Conservation (phyloP, 2,113 vertebrate species). For the Emydura subglobosa region DNA sequence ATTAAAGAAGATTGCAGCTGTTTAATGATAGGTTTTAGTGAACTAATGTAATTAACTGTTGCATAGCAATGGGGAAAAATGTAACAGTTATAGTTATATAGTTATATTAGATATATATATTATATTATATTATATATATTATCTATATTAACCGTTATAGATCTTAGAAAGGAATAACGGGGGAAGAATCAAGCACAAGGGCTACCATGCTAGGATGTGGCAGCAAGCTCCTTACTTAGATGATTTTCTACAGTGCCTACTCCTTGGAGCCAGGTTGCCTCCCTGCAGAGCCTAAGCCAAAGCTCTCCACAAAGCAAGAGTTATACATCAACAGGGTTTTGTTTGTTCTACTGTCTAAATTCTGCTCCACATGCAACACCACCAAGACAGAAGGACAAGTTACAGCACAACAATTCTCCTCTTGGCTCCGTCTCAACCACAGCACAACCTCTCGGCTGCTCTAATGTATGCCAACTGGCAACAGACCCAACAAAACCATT, state of each 20-base stretch:
- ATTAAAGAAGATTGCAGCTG: constrained; percentile 1
- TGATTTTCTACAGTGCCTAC: not conserved
- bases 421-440: too few relatives aligned
- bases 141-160: not conserved
- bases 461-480: too few relatives aligned
- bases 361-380: not conserved
- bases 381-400: too few relatives aligned
- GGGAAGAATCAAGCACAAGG: not conserved
- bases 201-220: not conserved
- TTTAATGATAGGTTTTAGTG: not conserved
- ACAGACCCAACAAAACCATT: too few relatives aligned
- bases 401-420: too few relatives aligned
- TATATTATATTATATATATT: too few relatives aligned
- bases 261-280: not conserved
- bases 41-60: not conserved
- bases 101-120: too few relatives aligned
- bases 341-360: not conserved
- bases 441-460: too few relatives aligned
- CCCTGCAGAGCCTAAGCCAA: not conserved
- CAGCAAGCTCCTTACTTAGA: not conserved
- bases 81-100: not conserved
- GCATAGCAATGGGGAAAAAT: not conserved
- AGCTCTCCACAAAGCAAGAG: not conserved
- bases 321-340: not conserved
- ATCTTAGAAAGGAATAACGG: not conserved